These are phyloP conservation scores for Monopterus albus DNA, from an alignment of 2,113 vertebrate species.

Conservation along the genomic window DNA sequence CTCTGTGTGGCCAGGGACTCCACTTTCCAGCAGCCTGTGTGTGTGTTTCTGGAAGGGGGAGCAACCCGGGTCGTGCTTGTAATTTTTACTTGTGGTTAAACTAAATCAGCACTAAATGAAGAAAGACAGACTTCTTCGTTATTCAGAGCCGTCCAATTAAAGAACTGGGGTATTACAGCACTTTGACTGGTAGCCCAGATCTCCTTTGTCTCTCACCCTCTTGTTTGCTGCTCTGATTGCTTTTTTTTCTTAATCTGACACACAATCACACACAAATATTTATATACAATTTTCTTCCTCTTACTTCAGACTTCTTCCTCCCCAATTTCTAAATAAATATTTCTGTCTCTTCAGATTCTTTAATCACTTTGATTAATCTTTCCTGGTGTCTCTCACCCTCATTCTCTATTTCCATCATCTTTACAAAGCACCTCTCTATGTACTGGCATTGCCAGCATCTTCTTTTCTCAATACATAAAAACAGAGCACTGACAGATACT, in stretches of 20 bases:
- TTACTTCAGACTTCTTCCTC: not conserved
- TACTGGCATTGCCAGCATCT: not conserved
- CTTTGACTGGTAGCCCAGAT: constrained; percentile 23
- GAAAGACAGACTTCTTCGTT: no score
- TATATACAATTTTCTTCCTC: not conserved
- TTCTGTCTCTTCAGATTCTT: constrained; percentile 43
- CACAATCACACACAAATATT: constrained; percentile 26
- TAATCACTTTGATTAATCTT: constrained; percentile 62
- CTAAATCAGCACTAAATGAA: no score
- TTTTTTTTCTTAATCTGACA: not conserved
- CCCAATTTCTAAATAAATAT: constrained; percentile 40
- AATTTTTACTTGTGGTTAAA: no score
- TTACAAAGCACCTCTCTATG: constrained; percentile 26
- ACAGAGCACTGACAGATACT: not conserved
- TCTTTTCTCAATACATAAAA: not conserved
- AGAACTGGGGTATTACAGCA: no score
- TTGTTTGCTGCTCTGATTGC: not conserved
- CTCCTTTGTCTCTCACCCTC: constrained; percentile 7
- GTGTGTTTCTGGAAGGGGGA: no score
- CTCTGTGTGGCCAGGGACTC: no score
- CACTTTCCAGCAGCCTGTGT: no score
- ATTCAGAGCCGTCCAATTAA: no score
- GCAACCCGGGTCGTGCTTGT: no score
- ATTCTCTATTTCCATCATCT: constrained; percentile 16
- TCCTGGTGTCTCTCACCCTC: constrained; percentile 12